Evolutionary conservation across 1,140 invertebrate species (phyloP), one percentile per base, ranked within the genome.

Genomic region (Drusus annulatus): DNA sequence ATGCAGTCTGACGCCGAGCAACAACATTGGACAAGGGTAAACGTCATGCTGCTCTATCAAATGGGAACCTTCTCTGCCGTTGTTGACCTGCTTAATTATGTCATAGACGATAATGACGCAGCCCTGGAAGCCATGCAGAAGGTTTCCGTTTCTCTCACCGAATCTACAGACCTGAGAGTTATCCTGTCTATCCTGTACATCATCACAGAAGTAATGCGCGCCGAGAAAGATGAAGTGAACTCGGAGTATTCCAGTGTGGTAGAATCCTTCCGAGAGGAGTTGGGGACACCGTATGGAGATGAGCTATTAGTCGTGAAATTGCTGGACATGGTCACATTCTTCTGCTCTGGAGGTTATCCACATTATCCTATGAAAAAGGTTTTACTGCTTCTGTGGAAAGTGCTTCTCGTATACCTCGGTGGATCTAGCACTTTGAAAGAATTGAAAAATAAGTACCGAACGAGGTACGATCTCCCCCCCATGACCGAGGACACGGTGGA

Each of bases 291-390:
- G 6, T 87, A 91, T 86, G 92, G 92, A 58, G 96, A 98, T 85
- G 97, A 98, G 86, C 88, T 98, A 68, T 88, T 99, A 15, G 93
- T 95, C 15, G 93, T 98, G 3, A 97, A 97, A 85, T 90, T 99
- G 76, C 92, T 99, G 62, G 93, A 94, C 81, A 98, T 99, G 97
- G 96, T 99, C 7, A 98, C 96, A 19, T 93, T 94, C 83, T 98
- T 99, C 86, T 99, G 98, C 89, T 97, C 96, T 85, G 97, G 97
- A 0, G 94, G 94, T 54, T 95, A 96, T 13, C 96, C 97, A 60
- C 97, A 98, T 90, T 99, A 98, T 90, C 98, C 98, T 16, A 98
- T 99, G 93, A 99, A 98, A 87, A 99, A 99, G 91, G 96, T 99
- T 73, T 89, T 99, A 28, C 88, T 99, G n/a, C 88, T 99, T 2